Conservation (phyloP, 2,888 invertebrate species). For the Parelbella ahira region DNA sequence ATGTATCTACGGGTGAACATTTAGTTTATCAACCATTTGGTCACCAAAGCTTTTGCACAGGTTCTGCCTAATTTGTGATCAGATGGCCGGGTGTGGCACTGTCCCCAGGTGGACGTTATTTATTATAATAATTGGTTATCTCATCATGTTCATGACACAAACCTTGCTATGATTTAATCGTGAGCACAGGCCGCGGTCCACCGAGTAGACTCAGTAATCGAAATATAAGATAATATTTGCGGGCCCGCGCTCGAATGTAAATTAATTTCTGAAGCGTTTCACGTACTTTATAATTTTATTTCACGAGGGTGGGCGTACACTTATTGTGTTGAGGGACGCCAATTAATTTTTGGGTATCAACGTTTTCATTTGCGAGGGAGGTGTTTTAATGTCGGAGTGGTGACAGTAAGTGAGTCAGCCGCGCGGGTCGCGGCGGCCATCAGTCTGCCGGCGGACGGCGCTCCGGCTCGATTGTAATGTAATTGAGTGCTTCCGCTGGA, state of each 20-base stretch:
- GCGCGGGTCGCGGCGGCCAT: conserved; percentile 25
- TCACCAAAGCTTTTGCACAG: too few relatives aligned
- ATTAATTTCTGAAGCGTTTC: conserved; percentile 14
- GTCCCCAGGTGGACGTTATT: too few relatives aligned
- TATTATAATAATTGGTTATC: too few relatives aligned
- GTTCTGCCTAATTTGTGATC: too few relatives aligned
- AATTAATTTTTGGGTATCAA: conserved; percentile 38
- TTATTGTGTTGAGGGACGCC: conserved; percentile 21
- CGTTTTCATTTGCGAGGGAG: conserved; percentile 37
- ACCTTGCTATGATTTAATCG: too few relatives aligned
- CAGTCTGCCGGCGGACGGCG: conserved; percentile 38
- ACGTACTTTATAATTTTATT: conserved; percentile 21
- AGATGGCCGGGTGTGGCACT: too few relatives aligned
- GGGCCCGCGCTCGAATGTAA: conserved; percentile 14
- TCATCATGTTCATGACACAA: too few relatives aligned
- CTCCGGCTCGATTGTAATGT: conserved; percentile 54
- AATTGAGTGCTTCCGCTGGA: conserved; percentile 67
- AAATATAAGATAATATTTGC: conserved; percentile 25
- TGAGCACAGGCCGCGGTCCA: too few relatives aligned
- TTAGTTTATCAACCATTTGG: too few relatives aligned
- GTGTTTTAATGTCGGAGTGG: conserved; percentile 50
- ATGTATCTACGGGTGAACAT: too few relatives aligned
- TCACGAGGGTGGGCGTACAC: conserved; percentile 9
- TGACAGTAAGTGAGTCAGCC: conserved; percentile 10
- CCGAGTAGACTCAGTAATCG: too few relatives aligned